phyloP scores from a whole-genome alignment of 2,888 invertebrate species.

The Phytoseiulus persimilis region DNA sequence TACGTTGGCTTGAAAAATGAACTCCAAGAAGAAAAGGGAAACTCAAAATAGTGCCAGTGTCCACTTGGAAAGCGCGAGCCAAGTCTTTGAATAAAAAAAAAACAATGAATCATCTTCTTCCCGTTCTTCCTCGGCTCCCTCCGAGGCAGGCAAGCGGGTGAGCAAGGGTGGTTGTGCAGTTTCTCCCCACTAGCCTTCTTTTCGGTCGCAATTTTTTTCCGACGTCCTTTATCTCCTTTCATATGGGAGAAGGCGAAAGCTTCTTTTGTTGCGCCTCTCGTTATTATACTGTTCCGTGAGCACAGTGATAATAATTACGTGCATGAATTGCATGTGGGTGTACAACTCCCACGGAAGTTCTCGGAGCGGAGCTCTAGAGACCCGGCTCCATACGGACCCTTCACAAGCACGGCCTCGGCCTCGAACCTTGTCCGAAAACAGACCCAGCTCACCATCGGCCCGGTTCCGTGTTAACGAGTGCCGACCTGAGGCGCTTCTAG shows the following conservation, averaged over 20 bases:
- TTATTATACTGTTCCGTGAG: background rate
- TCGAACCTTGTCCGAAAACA: too few species aligned
- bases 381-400: background rate
- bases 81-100: background rate
- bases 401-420: too few species aligned
- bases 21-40: background rate
- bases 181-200: background rate
- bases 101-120: background rate
- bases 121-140: background rate
- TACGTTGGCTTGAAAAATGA: constrained; percentile 5
- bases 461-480: too few species aligned
- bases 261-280: background rate
- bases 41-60: background rate
- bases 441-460: too few species aligned
- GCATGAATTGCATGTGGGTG: background rate
- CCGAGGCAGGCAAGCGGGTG: background rate
- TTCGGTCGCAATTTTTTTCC: background rate
- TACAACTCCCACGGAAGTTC: background rate
- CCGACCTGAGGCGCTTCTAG: too few species aligned
- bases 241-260: background rate
- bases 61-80: background rate
- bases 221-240: background rate
- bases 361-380: background rate
- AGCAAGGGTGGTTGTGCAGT: too few species aligned
- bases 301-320: background rate